These are phyloP conservation scores for Liodrosophila aerea DNA, from an alignment of 2,888 invertebrate genomes.

Conservation along the genomic window DNA sequence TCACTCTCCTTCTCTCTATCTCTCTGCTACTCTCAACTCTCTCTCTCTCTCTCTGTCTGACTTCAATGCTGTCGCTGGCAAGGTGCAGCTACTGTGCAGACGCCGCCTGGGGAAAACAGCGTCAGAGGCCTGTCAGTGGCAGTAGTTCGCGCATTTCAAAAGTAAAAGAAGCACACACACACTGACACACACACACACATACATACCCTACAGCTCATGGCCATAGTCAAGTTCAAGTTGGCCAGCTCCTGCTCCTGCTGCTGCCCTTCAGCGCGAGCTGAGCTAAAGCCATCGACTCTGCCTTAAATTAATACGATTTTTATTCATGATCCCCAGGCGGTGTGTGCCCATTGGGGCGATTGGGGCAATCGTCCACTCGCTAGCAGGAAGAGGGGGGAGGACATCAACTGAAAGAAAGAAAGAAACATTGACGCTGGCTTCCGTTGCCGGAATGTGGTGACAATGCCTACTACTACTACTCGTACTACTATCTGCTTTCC, in stretches of 20 bases:
- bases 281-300: conserved; percentile 53
- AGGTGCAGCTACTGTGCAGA: conserved; percentile 42
- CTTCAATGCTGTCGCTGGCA: conserved; percentile 12
- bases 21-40: no score
- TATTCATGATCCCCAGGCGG: conserved; percentile 60
- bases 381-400: conserved; percentile 24
- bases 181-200: background rate
- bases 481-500: conserved; percentile 39
- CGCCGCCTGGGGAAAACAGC: conserved; percentile 48
- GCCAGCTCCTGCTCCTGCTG: conserved; percentile 31
- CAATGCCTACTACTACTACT: conserved; percentile 51
- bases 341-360: conserved; percentile 63
- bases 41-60: conserved; percentile 7
- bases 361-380: conserved; percentile 61
- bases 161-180: background rate
- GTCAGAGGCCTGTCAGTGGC: conserved; percentile 43
- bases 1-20: background rate
- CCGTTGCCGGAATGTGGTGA: conserved; percentile 76
- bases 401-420: conserved; percentile 54
- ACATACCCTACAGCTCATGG: background rate
- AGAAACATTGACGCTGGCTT: conserved; percentile 63
- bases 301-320: conserved; percentile 75
- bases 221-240: conserved; percentile 49
- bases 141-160: conserved; percentile 76
- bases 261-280: conserved; percentile 45